Evolutionary conservation across 2,888 invertebrate species (phyloP).

Genomic region (Torymus auratus): DNA sequence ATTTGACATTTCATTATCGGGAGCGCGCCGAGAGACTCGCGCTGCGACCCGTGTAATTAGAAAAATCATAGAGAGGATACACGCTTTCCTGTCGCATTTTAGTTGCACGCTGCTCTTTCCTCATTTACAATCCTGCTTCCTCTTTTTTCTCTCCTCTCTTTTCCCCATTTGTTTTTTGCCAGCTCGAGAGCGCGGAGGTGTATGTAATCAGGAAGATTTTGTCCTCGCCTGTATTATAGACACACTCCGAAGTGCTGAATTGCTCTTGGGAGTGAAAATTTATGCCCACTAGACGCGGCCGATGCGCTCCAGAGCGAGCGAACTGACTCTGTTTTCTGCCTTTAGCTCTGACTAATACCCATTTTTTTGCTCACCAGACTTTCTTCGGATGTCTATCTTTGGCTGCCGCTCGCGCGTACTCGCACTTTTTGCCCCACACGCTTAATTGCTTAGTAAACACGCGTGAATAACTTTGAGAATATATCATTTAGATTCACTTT

Average conservation of each 20-base stretch:
- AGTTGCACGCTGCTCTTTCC: too few species aligned
- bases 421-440: neutral
- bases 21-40: neutral
- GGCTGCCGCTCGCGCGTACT: neutral
- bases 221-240: neutral
- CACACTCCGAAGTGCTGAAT: too few species aligned
- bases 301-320: too few species aligned
- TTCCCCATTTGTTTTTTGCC: neutral
- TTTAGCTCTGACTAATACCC: neutral
- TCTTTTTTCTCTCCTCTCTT: neutral
- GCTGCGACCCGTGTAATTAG: too few species aligned
- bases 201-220: slow-evolving; percentile 7
- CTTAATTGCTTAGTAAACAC: slow-evolving; percentile 13
- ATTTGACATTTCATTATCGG: slow-evolving; percentile 47
- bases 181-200: neutral
- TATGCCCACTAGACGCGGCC: too few species aligned
- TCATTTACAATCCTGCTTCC: too few species aligned
- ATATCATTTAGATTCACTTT: slow-evolving; percentile 16
- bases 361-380: neutral
- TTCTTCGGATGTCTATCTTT: neutral
- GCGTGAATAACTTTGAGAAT: neutral
- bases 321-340: too few species aligned
- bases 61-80: too few species aligned
- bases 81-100: too few species aligned
- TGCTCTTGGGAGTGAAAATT: too few species aligned